phyloP scores from a whole-genome alignment of 2,888 invertebrate genomes.

The Hirtodrosophila duncani region DNA sequence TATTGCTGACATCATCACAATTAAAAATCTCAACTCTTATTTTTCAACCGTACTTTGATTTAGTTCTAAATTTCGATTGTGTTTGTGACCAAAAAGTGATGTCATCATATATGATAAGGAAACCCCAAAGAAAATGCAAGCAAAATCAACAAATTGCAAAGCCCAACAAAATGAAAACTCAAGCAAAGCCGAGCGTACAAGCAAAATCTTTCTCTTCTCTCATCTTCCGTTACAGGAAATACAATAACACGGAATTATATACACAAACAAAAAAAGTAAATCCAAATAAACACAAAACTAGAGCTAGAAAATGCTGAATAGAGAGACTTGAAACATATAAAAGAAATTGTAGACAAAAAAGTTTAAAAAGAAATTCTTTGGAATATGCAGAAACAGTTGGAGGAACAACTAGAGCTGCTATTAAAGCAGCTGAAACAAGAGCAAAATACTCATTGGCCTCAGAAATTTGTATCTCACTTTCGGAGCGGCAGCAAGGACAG shows the following conservation, averaged over 20 bases:
- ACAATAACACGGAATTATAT: constrained; percentile 21
- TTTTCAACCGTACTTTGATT: constrained; percentile 8
- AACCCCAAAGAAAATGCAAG: constrained; percentile 5
- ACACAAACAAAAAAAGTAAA: constrained; percentile 21
- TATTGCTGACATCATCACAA: constrained; percentile 13
- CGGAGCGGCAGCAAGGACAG: constrained; percentile 32
- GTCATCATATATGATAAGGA: constrained; percentile 29
- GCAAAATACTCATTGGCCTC: constrained; percentile 16
- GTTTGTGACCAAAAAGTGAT: constrained; percentile 39
- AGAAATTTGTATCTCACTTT: constrained; percentile 49
- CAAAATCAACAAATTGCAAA: constrained; percentile 5
- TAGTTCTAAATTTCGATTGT: constrained; percentile 31
- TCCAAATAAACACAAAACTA: constrained; percentile 17
- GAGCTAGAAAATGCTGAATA: constrained; percentile 14
- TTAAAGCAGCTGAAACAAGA: constrained; percentile 33
- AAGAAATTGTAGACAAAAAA: constrained; percentile 19
- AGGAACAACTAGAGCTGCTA: constrained; percentile 38
- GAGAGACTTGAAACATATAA: constrained; percentile 7
- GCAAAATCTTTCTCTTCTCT: constrained; percentile 66
- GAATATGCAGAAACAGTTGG: constrained; percentile 19
- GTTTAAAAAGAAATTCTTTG: background rate
- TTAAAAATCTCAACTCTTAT: constrained; percentile 8
- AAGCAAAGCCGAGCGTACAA: constrained; percentile 49
- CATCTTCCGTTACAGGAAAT: constrained; percentile 72
- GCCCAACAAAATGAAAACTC: constrained; percentile 15